Conservation (phyloP, 2,113 vertebrate species). For the Prinia subflava region DNA sequence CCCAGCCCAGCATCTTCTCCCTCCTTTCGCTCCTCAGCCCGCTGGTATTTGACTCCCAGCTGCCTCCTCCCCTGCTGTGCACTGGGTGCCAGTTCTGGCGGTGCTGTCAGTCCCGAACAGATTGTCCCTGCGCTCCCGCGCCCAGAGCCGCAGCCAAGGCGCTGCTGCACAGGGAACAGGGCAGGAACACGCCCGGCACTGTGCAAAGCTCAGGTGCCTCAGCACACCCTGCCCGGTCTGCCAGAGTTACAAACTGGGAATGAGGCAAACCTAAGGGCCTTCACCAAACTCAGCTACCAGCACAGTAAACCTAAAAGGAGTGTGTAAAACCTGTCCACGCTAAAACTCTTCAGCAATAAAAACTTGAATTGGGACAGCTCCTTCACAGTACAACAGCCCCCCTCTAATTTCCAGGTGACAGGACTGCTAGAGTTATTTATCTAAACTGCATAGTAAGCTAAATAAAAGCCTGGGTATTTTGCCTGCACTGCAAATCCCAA, state of each 20-base stretch:
- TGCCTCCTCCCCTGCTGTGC: background rate
- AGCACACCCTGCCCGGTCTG: accelerated
- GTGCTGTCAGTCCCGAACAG: background rate
- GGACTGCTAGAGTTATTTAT: background rate
- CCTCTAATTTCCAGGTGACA: background rate
- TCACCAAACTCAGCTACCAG: background rate
- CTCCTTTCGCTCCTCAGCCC: background rate
- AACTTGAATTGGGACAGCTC: background rate
- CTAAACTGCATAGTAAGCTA: background rate
- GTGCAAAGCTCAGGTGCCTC: background rate
- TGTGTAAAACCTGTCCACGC: background rate
- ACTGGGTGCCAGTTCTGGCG: background rate
- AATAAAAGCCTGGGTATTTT: background rate
- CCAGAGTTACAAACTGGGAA: accelerated
- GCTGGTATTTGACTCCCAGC: background rate
- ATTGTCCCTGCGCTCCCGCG: background rate
- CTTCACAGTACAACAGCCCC: background rate
- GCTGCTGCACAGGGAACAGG: background rate
- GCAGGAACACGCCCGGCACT: accelerated
- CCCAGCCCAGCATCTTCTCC: background rate
- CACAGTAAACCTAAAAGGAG: background rate
- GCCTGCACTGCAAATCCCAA: background rate
- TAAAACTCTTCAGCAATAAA: background rate
- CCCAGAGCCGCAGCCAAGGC: accelerated
- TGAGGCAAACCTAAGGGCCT: background rate